Percentiles rank a stretch among this genome's conserved stretches.
Evolutionary conservation across 2,888 invertebrate genomes (phyloP).

Genomic region (Tachina fera): DNA sequence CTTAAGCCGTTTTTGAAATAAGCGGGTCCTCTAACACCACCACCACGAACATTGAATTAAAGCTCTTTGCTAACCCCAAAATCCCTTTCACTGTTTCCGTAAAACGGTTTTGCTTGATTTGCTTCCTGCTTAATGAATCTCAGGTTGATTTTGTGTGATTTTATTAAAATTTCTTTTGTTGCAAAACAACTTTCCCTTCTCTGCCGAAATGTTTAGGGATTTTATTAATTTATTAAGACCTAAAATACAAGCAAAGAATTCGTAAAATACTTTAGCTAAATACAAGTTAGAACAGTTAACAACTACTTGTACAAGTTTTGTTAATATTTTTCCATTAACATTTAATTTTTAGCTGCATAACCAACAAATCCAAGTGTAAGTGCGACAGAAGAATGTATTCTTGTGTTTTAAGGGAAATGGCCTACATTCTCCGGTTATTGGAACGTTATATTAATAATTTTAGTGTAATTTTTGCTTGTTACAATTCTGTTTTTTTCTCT

Average conservation of each 20-base stretch:
- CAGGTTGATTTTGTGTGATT: constrained; percentile 69
- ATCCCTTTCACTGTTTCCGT: constrained; percentile 8
- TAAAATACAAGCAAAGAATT: constrained; percentile 65
- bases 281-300: constrained; percentile 20
- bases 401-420: too few relatives aligned
- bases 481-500: constrained; percentile 11
- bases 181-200: background rate
- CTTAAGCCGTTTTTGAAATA: background rate
- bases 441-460: constrained; percentile 62
- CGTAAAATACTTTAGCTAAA: background rate
- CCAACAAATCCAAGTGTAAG: constrained; percentile 7
- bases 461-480: constrained; percentile 33
- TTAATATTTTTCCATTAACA: constrained; percentile 64
- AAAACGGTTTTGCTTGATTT: constrained; percentile 54
- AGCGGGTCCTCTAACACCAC: background rate
- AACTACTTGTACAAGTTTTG: constrained; percentile 44
- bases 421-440: background rate
- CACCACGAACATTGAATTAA: constrained; percentile 37
- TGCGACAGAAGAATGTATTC: background rate
- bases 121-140: constrained; percentile 59
- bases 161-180: constrained; percentile 69
- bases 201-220: constrained; percentile 62
- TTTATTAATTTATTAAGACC: constrained; percentile 74
- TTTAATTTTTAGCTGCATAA: constrained; percentile 28
- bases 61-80: constrained; percentile 22